Conservation (phyloP, 2,113 vertebrate species). For the Eudorcas thomsonii region DNA sequence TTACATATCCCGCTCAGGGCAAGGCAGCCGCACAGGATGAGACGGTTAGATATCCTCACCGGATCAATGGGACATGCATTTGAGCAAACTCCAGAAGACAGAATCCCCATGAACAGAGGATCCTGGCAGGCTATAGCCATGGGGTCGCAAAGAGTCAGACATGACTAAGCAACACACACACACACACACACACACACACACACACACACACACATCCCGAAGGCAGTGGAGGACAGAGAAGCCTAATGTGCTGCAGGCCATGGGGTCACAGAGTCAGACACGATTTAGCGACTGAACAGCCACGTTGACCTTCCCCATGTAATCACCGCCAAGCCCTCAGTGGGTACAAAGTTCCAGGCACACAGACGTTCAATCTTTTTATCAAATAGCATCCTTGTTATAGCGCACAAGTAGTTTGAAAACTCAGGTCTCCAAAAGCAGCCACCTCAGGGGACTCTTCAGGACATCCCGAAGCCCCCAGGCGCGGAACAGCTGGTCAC, state of each 20-base stretch:
- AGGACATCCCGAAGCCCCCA: accelerated
- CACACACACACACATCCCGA: too few species aligned
- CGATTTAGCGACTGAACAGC: neutral
- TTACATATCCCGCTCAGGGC: neutral
- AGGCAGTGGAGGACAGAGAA: neutral
- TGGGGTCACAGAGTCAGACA: neutral
- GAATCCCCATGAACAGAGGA: neutral
- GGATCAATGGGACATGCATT: accelerated
- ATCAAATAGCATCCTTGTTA: neutral
- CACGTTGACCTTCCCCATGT: neutral
- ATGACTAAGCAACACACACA: neutral
- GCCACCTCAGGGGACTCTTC: accelerated
- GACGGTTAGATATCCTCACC: neutral
- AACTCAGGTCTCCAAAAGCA: neutral
- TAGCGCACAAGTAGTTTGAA: neutral
- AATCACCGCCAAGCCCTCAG: neutral
- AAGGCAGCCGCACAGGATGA: neutral
- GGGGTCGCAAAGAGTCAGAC: neutral
- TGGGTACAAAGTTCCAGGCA: neutral
- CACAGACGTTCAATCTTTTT: neutral
- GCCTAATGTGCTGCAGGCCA: neutral
- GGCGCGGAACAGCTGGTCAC: accelerated
- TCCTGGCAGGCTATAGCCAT: neutral
- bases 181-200: neutral
- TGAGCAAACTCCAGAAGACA: neutral